Evolutionary conservation across 1,140 invertebrate species (phyloP).

Genomic region (Vanessa atalanta): DNA sequence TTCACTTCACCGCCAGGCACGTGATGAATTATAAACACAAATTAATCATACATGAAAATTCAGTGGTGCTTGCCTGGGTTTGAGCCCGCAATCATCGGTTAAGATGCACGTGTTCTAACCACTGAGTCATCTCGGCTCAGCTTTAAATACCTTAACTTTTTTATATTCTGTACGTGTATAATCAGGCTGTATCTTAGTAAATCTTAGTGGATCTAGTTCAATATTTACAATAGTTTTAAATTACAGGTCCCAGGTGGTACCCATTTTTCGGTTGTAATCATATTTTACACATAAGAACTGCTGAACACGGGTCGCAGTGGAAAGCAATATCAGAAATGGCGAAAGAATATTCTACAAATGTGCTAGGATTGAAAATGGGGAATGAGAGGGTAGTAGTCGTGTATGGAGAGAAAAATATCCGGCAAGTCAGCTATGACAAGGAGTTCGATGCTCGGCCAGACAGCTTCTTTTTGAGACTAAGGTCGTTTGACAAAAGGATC

Average conservation of each 20-base stretch:
- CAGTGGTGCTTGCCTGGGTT: too few relatives aligned
- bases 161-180: too few relatives aligned
- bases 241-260: conserved; percentile 32
- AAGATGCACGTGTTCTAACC: too few relatives aligned
- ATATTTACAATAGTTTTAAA: background rate
- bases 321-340: conserved; percentile 28
- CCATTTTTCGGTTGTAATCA: conserved; percentile 31
- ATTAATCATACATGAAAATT: too few relatives aligned
- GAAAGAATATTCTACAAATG: conserved; percentile 27
- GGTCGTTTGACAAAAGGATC: conserved; percentile 24
- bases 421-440: conserved; percentile 8
- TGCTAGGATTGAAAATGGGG: conserved; percentile 29
- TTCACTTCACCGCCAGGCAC: too few relatives aligned
- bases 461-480: conserved; percentile 22
- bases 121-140: too few relatives aligned
- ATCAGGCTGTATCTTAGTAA: too few relatives aligned
- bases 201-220: too few relatives aligned
- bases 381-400: conserved; percentile 29
- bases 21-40: too few relatives aligned
- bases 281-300: conserved; percentile 11
- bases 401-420: conserved; percentile 27
- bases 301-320: conserved; percentile 28
- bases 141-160: too few relatives aligned
- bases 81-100: too few relatives aligned
- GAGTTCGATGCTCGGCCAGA: conserved; percentile 33